phyloP scores from a whole-genome alignment of 2,797 vertebrate genomes.

The Phataginus tetradactyla region DNA sequence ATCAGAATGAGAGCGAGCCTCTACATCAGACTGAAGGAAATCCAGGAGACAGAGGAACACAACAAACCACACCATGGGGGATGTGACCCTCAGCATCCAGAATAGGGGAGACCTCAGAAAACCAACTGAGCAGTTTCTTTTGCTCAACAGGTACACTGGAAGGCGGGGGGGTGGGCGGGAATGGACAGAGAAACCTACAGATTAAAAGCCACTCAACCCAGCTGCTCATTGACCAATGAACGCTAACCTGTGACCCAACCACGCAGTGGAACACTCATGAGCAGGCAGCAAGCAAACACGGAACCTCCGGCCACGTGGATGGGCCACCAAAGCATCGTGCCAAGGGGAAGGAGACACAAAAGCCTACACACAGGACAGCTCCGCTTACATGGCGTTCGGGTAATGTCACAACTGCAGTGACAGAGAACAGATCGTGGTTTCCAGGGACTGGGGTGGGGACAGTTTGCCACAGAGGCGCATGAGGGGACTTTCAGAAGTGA shows the following conservation, averaged over 20 bases:
- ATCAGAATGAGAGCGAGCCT: neutral
- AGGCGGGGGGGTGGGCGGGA: neutral
- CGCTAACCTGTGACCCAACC: neutral
- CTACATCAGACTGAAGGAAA: neutral
- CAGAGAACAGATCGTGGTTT: neutral
- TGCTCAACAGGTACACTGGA: neutral
- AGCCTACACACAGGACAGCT: neutral
- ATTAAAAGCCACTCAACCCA: neutral
- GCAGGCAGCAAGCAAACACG: fast-evolving
- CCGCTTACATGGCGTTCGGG: neutral
- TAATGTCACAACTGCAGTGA: neutral
- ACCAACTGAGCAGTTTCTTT: neutral
- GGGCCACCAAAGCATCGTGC: neutral
- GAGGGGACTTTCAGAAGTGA: neutral
- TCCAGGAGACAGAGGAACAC: neutral
- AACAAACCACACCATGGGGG: fast-evolving
- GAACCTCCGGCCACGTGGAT: fast-evolving
- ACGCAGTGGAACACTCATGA: fast-evolving
- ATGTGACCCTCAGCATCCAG: neutral
- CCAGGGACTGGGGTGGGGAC: neutral
- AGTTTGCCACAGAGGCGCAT: fast-evolving
- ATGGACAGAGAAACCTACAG: neutral
- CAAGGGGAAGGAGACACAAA: neutral
- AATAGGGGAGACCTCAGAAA: neutral
- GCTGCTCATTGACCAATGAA: neutral